Conservation (phyloP, 2,888 invertebrate genomes). For the Yponomeuta malinellus region DNA sequence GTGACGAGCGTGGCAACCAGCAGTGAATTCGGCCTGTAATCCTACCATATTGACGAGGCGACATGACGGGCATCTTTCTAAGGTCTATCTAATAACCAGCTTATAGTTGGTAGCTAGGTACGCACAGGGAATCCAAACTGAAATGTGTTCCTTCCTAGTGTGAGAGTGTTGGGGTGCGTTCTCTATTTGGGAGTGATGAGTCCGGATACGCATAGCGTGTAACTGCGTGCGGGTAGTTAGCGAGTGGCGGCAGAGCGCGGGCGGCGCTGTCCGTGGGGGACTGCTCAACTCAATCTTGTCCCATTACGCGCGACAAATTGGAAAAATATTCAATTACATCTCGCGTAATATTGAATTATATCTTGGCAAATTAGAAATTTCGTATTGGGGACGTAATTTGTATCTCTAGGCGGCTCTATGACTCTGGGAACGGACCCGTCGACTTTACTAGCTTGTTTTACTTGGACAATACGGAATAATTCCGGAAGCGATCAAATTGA, state of each 20-base stretch:
- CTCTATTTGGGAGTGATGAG: background rate
- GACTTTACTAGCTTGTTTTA: background rate
- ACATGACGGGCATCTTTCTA: slow-evolving; percentile 31
- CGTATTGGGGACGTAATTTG: slow-evolving; percentile 52
- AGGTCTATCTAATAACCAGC: background rate
- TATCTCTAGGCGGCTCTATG: slow-evolving; percentile 22
- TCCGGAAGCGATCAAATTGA: background rate
- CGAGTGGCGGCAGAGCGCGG: slow-evolving; percentile 25
- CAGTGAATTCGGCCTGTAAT: slow-evolving; percentile 20
- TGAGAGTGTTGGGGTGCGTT: background rate
- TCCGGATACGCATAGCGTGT: background rate
- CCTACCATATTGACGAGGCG: slow-evolving; percentile 22
- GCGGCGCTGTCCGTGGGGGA: slow-evolving; percentile 39
- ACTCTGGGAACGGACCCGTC: slow-evolving; percentile 14
- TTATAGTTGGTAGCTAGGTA: background rate
- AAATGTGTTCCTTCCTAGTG: background rate
- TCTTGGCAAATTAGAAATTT: slow-evolving; percentile 71
- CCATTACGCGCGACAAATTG: slow-evolving; percentile 76
- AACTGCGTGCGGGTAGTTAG: slow-evolving; percentile 2
- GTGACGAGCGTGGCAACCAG: slow-evolving; percentile 48
- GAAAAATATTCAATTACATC: slow-evolving; percentile 76
- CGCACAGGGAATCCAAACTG: background rate
- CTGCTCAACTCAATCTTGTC: slow-evolving; percentile 74
- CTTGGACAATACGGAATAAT: background rate
- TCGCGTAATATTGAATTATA: slow-evolving; percentile 74